These are phyloP conservation scores for Clarias platycephalus DNA, from an alignment of 2,797 vertebrate species.

Conservation along the genomic window DNA sequence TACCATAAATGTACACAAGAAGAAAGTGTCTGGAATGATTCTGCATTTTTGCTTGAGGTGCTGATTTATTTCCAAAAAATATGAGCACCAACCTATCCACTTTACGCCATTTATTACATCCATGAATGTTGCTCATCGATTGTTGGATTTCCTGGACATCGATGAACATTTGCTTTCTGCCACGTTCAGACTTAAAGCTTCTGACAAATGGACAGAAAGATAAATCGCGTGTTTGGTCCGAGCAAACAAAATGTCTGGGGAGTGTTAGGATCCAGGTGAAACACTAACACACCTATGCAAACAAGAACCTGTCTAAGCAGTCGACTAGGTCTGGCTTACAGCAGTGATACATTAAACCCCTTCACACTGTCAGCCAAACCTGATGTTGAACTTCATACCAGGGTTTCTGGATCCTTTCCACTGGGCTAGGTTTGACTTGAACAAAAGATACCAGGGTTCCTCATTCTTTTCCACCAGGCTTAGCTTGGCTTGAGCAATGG, in stretches of 20 bases:
- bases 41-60: neutral
- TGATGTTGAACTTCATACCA: neutral
- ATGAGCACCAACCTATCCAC: neutral
- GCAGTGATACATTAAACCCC: conserved; percentile 8
- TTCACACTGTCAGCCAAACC: neutral
- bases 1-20: conserved; percentile 17
- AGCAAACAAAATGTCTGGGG: conserved; percentile 36
- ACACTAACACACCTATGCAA: conserved; percentile 39
- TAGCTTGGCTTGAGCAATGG: neutral
- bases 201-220: conserved; percentile 24
- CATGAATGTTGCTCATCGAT: conserved; percentile 38
- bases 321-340: conserved; percentile 15
- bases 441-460: neutral
- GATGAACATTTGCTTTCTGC: conserved; percentile 23
- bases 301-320: conserved; percentile 31
- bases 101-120: conserved; percentile 14
- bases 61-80: neutral
- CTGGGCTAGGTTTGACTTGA: neutral
- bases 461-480: neutral
- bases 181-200: conserved; percentile 4
- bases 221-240: conserved; percentile 38
- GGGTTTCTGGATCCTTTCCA: neutral
- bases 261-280: conserved; percentile 37
- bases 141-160: conserved; percentile 34
- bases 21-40: conserved; percentile 5